These are phyloP conservation scores for Diploscapter pachys DNA, from an alignment of 1,140 invertebrate species.

Conservation along the genomic window DNA sequence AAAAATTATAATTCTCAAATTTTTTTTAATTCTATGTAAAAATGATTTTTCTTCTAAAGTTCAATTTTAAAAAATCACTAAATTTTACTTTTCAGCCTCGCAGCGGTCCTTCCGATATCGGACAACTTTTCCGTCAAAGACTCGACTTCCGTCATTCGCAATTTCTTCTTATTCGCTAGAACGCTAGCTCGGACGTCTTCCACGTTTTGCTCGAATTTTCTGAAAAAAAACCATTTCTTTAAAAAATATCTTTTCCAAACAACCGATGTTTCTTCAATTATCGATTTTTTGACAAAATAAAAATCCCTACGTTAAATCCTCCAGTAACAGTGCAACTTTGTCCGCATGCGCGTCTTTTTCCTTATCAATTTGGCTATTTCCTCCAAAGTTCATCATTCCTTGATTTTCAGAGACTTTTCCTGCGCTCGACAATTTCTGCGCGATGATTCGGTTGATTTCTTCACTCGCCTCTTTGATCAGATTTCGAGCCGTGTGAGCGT, in stretches of 20 bases:
- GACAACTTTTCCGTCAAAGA: slow-evolving; percentile 45
- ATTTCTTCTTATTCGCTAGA: slow-evolving; percentile 50
- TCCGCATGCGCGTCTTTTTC: slow-evolving; percentile 24
- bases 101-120: slow-evolving; percentile 47
- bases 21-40: too few species aligned
- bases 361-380: neutral
- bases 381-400: neutral
- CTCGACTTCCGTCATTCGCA: slow-evolving; percentile 57
- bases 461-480: slow-evolving; percentile 27
- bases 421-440: neutral
- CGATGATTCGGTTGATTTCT: slow-evolving; percentile 17
- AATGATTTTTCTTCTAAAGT: neutral
- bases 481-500: slow-evolving; percentile 25
- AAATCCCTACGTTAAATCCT: slow-evolving; percentile 26
- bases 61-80: neutral
- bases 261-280: neutral
- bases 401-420: slow-evolving; percentile 2
- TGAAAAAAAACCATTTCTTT: slow-evolving; percentile 30
- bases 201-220: slow-evolving; percentile 45
- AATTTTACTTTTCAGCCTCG: slow-evolving; percentile 47
- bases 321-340: slow-evolving; percentile 27
- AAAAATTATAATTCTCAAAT: neutral
- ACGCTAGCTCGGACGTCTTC: slow-evolving; percentile 49
- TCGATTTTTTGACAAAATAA: neutral
- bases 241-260: neutral